Conservation (phyloP, 2,113 vertebrate genomes). For the Leucopsar rothschildi region DNA sequence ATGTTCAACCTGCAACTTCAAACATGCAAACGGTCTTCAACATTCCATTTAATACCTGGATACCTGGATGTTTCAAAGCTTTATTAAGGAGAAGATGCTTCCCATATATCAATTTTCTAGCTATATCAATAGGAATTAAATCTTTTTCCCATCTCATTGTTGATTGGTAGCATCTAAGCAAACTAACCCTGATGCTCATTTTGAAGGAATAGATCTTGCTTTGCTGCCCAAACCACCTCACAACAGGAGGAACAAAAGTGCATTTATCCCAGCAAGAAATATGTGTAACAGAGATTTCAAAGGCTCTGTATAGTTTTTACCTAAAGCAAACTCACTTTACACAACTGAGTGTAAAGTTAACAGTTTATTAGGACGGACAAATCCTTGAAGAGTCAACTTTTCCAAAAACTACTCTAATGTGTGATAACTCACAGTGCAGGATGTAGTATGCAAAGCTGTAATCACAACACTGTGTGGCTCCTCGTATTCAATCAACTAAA, state of each 20-base stretch:
- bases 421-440: not conserved
- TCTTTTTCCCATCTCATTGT: not conserved
- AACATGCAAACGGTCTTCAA: not conserved
- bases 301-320: not conserved
- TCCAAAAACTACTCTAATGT: not conserved
- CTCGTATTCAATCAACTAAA: not conserved
- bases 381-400: not conserved
- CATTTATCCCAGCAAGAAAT: not conserved
- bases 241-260: not conserved
- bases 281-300: not conserved
- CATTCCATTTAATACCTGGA: not conserved
- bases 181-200: not conserved
- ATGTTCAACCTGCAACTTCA: not conserved
- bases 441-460: not conserved
- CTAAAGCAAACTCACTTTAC: not conserved
- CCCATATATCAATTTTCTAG: not conserved
- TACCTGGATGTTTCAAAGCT: not conserved
- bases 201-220: not conserved
- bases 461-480: not conserved
- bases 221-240: not conserved
- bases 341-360: not conserved
- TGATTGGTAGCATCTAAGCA: not conserved
- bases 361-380: not conserved
- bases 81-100: not conserved
- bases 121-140: not conserved